Evolutionary conservation across 2,797 vertebrate genomes (phyloP).

Genomic region (Apodemus agrarius): DNA sequence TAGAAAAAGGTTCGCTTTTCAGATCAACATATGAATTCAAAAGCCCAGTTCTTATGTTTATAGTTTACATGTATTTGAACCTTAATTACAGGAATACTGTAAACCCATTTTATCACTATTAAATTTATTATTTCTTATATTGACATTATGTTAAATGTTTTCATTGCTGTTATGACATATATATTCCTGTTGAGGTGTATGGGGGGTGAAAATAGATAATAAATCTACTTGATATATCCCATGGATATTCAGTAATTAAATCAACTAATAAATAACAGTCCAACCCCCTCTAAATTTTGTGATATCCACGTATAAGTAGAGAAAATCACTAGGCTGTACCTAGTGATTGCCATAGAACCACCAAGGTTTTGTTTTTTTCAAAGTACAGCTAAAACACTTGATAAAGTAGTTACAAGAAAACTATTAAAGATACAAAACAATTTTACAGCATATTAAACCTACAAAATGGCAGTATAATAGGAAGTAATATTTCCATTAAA

Average conservation of each 20-base stretch:
- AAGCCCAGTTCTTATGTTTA: neutral
- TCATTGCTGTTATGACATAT: neutral
- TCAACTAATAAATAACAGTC: neutral
- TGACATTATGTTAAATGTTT: neutral
- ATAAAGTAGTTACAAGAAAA: constrained; percentile 79
- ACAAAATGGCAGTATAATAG: constrained; percentile 72
- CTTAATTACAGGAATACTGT: neutral
- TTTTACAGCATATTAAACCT: constrained; percentile 85
- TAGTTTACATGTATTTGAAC: neutral
- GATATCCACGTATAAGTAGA: fast-evolving
- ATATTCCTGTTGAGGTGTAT: neutral
- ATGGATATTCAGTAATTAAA: neutral
- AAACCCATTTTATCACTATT: neutral
- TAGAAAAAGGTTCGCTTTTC: neutral
- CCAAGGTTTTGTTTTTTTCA: constrained; percentile 58
- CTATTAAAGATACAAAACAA: constrained; percentile 80
- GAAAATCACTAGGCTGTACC: neutral
- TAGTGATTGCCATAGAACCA: constrained; percentile 39
- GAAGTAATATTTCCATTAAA: constrained; percentile 71
- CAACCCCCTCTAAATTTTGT: neutral
- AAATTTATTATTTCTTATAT: neutral
- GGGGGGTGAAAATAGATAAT: neutral
- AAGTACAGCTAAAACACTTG: constrained; percentile 67
- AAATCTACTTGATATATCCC: neutral
- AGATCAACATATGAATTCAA: neutral